Evolutionary conservation across 2,797 vertebrate genomes (phyloP).

Genomic region (Pseudochaenichthys georgianus): DNA sequence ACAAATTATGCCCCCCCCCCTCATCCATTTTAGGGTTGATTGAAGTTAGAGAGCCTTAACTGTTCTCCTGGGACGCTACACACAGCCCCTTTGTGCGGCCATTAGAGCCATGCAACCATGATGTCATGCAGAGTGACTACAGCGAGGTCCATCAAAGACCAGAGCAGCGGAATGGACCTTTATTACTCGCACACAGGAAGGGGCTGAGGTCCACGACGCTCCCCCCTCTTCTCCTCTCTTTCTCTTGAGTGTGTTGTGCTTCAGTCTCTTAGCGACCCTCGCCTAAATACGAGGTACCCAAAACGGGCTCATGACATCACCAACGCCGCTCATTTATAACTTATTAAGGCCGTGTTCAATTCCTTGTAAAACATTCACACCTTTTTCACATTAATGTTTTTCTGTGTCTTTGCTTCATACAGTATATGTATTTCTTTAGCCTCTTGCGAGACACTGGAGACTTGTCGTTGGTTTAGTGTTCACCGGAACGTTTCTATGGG

Average conservation of each 20-base stretch:
- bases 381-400: constrained; percentile 59
- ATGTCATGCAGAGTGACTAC: constrained; percentile 74
- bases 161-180: constrained; percentile 66
- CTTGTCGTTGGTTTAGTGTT: constrained; percentile 63
- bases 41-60: constrained; percentile 67
- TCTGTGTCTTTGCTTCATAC: not conserved
- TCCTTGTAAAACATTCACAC: constrained; percentile 75
- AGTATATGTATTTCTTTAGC: constrained; percentile 32
- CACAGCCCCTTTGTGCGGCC: constrained; percentile 75
- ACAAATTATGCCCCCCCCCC: constrained; percentile 14
- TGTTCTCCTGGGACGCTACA: constrained; percentile 65
- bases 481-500: constrained; percentile 34
- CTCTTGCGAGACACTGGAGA: constrained; percentile 39
- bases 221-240: constrained; percentile 3
- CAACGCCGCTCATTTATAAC: constrained; percentile 59
- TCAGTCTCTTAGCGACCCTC: constrained; percentile 74
- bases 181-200: constrained; percentile 72
- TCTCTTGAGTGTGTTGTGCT: constrained; percentile 57
- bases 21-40: constrained; percentile 66
- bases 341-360: constrained; percentile 63
- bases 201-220: constrained; percentile 49
- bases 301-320: constrained; percentile 71
- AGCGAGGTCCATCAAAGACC: constrained; percentile 69
- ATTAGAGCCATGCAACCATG: constrained; percentile 68
- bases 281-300: constrained; percentile 59